A percentile compares a stretch with the other conserved stretches of the same genome.
Evolutionary conservation across 2,797 vertebrate genomes (phyloP).

Genomic region (Telmatherina bonti): DNA sequence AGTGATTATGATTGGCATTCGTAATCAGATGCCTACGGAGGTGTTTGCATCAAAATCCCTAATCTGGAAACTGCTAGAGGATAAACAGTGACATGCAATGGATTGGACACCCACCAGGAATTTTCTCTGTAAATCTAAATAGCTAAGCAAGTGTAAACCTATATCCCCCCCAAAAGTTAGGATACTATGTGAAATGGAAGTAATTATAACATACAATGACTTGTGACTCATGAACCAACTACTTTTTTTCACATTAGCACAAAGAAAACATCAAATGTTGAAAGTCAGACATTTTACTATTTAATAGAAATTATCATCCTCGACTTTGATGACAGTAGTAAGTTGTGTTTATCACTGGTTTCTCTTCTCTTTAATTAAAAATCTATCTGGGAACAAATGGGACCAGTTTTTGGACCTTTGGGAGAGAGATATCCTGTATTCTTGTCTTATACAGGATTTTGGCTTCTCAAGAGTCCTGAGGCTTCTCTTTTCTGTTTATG

Average conservation of each 20-base stretch:
- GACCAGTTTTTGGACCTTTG: neutral
- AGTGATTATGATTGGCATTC: constrained; percentile 46
- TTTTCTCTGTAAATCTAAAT: neutral
- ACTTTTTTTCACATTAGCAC: neutral
- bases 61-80: constrained; percentile 27
- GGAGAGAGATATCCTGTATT: neutral
- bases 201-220: neutral
- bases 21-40: constrained; percentile 25
- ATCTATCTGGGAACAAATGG: no score
- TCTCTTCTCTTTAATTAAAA: no score
- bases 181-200: no score
- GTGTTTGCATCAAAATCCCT: constrained; percentile 22
- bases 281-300: neutral
- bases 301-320: neutral
- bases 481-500: neutral
- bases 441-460: neutral
- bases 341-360: neutral
- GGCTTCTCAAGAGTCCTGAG: neutral
- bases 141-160: neutral
- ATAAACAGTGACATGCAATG: neutral
- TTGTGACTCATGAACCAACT: neutral
- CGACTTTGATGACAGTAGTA: no score
- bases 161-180: neutral
- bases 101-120: neutral
- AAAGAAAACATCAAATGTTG: neutral